These are phyloP conservation scores for Plagodis dolabraria DNA, from an alignment of 2,888 invertebrate genomes.

Conservation along the genomic window DNA sequence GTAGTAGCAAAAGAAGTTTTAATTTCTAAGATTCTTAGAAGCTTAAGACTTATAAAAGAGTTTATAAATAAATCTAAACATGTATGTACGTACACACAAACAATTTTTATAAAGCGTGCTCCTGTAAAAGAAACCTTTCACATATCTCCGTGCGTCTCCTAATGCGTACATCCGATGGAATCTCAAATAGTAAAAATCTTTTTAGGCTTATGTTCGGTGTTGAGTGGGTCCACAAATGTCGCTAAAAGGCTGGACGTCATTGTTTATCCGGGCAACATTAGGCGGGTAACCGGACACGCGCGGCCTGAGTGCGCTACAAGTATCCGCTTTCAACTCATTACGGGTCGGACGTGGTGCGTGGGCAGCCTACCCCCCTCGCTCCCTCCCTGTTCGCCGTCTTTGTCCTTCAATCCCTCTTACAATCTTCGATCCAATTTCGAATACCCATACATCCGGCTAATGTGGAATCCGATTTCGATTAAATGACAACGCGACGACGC, in stretches of 20 bases:
- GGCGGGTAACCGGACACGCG: conserved; percentile 85
- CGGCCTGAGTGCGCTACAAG: conserved; percentile 84
- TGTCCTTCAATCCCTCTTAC: conserved; percentile 81
- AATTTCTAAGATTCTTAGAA: neutral
- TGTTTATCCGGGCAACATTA: conserved; percentile 85
- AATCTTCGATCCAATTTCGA: conserved; percentile 82
- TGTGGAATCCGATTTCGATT: conserved; percentile 71
- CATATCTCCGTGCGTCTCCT: conserved; percentile 41
- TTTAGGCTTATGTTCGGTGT: conserved; percentile 82
- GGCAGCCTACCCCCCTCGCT: conserved; percentile 58
- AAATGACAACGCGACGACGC: conserved; percentile 51
- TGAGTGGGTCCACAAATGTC: conserved; percentile 85
- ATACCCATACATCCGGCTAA: conserved; percentile 76
- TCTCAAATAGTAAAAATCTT: conserved; percentile 80
- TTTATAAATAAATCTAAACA: too few species aligned
- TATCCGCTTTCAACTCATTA: conserved; percentile 86
- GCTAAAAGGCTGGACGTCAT: conserved; percentile 85
- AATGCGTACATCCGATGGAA: conserved; percentile 66
- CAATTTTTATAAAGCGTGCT: conserved; percentile 11
- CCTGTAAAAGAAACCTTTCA: conserved; percentile 35
- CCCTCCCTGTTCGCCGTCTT: conserved; percentile 59
- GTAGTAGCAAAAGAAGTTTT: neutral
- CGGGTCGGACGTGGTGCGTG: conserved; percentile 83
- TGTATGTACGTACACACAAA: conserved; percentile 1
- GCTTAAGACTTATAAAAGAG: too few species aligned